These are phyloP conservation scores for Candoia aspera DNA, from an alignment of 2,113 vertebrate genomes.

Conservation along the genomic window DNA sequence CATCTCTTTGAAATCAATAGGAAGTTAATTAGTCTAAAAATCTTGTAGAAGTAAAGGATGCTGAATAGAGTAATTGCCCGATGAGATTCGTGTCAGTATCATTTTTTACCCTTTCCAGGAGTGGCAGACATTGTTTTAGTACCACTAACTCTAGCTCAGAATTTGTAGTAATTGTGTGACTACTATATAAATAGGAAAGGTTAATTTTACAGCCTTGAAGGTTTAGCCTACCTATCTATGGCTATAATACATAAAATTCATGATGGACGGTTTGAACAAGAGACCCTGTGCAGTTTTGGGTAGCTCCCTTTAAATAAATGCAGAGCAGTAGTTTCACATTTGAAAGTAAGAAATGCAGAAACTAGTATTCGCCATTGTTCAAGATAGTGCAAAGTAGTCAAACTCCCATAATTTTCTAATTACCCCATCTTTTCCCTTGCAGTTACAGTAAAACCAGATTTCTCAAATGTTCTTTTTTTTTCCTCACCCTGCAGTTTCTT, in stretches of 20 bases:
- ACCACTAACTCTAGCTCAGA: background rate
- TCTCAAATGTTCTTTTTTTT: background rate
- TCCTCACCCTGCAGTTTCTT: background rate
- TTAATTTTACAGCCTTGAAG: background rate
- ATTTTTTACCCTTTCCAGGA: background rate
- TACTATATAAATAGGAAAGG: background rate
- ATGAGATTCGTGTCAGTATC: background rate
- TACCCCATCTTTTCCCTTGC: background rate
- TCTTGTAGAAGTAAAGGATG: no score
- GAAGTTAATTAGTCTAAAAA: no score
- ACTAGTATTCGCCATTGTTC: background rate
- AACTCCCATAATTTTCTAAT: background rate
- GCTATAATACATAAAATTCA: background rate
- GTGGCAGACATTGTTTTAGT: background rate
- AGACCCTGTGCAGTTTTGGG: background rate
- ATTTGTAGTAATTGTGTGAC: background rate
- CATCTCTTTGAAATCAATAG: no score
- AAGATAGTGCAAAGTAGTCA: background rate
- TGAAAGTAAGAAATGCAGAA: background rate
- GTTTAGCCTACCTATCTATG: accelerated
- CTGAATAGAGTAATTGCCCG: no score
- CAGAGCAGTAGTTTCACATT: background rate
- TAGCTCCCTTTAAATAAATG: background rate
- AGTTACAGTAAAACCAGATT: background rate
- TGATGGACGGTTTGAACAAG: background rate